Evolutionary conservation across 2,888 invertebrate species (phyloP).

Genomic region (Arge pagana): DNA sequence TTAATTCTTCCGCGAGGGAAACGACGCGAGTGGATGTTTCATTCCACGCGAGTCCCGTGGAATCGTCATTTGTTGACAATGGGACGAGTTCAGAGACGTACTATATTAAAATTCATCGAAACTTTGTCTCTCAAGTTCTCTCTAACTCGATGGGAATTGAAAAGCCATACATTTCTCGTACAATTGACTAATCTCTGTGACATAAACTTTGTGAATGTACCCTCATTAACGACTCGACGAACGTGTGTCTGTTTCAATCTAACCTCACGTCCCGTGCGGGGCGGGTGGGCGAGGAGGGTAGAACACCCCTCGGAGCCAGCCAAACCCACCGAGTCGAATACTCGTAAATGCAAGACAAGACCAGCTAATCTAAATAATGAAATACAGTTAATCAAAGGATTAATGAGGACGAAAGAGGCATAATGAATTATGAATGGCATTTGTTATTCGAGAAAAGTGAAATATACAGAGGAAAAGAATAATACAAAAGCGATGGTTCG

Average conservation of each 20-base stretch:
- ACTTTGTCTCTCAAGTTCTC: constrained; percentile 9
- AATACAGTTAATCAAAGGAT: constrained; percentile 51
- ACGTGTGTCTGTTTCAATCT: constrained; percentile 22
- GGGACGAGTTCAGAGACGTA: too few relatives aligned
- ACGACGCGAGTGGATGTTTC: background rate
- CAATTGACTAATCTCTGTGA: constrained; percentile 53
- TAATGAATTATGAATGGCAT: constrained; percentile 52
- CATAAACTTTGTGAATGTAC: constrained; percentile 55
- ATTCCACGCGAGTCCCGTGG: too few relatives aligned
- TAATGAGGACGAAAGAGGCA: constrained; percentile 49
- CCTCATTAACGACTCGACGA: constrained; percentile 50
- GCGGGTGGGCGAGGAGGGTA: constrained; percentile 3
- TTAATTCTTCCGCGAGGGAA: background rate
- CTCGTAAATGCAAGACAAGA: constrained; percentile 29
- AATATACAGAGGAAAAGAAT: constrained; percentile 40
- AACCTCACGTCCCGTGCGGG: constrained; percentile 9
- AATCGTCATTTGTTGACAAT: too few relatives aligned
- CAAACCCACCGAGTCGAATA: constrained; percentile 5
- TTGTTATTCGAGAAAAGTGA: constrained; percentile 45
- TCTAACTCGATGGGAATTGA: constrained; percentile 40
- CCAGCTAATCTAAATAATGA: constrained; percentile 44
- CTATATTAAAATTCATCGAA: constrained; percentile 18
- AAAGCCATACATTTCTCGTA: constrained; percentile 54
- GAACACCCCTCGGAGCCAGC: background rate
- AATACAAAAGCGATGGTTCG: constrained; percentile 28